phyloP scores from a whole-genome alignment of 2,113 vertebrate species.

The Marmota monax region DNA sequence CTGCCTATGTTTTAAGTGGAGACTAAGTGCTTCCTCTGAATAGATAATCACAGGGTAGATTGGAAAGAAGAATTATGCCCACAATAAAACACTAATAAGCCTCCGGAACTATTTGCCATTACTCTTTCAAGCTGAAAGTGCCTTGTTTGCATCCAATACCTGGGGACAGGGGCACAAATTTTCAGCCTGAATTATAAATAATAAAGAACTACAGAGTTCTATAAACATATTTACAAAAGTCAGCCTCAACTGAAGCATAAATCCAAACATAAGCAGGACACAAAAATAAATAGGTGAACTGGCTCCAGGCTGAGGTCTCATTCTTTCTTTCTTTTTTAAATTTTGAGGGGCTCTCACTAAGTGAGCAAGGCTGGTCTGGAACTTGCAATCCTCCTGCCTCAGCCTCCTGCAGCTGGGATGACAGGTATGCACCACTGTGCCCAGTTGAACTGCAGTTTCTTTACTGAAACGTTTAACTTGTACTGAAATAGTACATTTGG shows the following conservation, averaged over 20 bases:
- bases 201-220: constrained; percentile 22
- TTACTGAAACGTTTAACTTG: background rate
- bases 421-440: no score
- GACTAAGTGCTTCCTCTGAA: constrained; percentile 54
- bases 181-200: constrained; percentile 39
- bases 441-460: background rate
- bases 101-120: background rate
- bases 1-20: background rate
- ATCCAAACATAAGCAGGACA: background rate
- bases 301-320: background rate
- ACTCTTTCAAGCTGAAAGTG: background rate
- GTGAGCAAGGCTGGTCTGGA: background rate
- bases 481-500: background rate
- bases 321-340: no score
- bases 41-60: background rate
- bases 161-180: background rate
- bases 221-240: background rate
- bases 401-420: background rate
- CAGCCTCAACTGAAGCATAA: background rate
- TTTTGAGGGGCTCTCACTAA: background rate
- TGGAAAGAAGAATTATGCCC: background rate
- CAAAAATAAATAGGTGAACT: background rate
- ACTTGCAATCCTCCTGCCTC: background rate
- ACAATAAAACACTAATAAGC: background rate
- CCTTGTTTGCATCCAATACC: background rate